phyloP scores from a whole-genome alignment of 2,113 vertebrate genomes.

The Notothenia rossii region DNA sequence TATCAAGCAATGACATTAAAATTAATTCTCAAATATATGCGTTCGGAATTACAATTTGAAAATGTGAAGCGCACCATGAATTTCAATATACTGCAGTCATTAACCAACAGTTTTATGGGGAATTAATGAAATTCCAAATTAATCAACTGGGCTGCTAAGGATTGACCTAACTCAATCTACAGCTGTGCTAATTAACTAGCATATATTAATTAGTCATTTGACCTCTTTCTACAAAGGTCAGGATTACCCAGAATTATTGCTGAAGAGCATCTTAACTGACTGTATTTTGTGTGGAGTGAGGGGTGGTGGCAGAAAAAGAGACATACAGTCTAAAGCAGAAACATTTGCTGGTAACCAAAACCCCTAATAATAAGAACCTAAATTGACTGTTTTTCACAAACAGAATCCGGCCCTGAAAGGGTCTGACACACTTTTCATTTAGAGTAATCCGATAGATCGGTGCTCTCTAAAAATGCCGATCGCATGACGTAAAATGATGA shows the following conservation, averaged over 20 bases:
- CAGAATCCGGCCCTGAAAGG: too few species aligned
- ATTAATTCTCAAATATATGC: constrained; percentile 36
- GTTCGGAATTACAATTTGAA: constrained; percentile 2
- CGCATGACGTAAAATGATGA: too few species aligned
- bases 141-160: constrained; percentile 55
- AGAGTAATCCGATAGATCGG: too few species aligned
- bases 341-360: not conserved
- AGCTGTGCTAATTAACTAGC: constrained; percentile 46
- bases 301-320: constrained; percentile 1
- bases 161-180: constrained; percentile 46
- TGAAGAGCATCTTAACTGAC: constrained; percentile 39
- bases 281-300: not conserved
- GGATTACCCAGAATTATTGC: constrained; percentile 46
- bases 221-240: constrained; percentile 48
- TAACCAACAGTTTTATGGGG: constrained; percentile 53
- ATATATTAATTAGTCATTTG: constrained; percentile 56
- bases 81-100: constrained; percentile 31
- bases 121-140: constrained; percentile 66
- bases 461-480: too few species aligned
- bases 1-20: constrained; percentile 43
- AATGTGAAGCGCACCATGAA: constrained; percentile 24
- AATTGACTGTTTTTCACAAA: not conserved
- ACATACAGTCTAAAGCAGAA: not conserved
- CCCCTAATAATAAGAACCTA: not conserved
- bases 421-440: too few species aligned